Evolutionary conservation across 1,140 invertebrate species (phyloP).

Genomic region (Ceratosolen fusciceps): DNA sequence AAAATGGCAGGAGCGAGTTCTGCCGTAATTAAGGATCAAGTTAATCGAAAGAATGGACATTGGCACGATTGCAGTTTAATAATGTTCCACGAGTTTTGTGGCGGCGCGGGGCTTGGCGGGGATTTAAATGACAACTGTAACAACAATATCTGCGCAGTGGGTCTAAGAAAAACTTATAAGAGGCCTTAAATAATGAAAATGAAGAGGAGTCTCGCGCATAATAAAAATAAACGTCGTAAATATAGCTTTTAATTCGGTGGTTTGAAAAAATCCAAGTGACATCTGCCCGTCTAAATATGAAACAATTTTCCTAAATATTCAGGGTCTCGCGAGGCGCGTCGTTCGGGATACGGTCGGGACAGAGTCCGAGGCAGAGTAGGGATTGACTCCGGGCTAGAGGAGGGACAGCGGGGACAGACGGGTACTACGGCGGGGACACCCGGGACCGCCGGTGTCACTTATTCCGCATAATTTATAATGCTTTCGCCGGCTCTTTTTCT

Average conservation of each 20-base stretch:
- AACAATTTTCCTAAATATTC: constrained; percentile 30
- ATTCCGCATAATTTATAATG: constrained; percentile 46
- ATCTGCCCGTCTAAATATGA: constrained; percentile 38
- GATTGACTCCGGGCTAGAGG: no score
- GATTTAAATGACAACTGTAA: background rate
- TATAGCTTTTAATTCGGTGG: constrained; percentile 17
- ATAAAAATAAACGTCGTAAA: constrained; percentile 41
- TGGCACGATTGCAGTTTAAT: no score
- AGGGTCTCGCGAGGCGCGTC: no score
- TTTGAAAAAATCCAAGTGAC: background rate
- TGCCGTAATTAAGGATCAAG: no score
- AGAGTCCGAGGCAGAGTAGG: no score
- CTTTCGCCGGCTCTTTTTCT: constrained; percentile 27
- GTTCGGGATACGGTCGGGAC: no score
- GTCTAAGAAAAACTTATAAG: background rate
- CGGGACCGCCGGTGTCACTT: background rate
- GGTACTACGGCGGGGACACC: background rate
- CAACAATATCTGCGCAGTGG: background rate
- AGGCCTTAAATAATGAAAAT: background rate
- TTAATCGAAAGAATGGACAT: no score
- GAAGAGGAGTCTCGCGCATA: background rate
- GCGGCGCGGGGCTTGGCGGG: background rate
- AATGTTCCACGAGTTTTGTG: no score
- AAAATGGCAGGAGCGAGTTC: no score
- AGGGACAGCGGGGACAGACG: no score